phyloP scores from a whole-genome alignment of 2,797 vertebrate genomes.

The Gymnopithys bicolor region DNA sequence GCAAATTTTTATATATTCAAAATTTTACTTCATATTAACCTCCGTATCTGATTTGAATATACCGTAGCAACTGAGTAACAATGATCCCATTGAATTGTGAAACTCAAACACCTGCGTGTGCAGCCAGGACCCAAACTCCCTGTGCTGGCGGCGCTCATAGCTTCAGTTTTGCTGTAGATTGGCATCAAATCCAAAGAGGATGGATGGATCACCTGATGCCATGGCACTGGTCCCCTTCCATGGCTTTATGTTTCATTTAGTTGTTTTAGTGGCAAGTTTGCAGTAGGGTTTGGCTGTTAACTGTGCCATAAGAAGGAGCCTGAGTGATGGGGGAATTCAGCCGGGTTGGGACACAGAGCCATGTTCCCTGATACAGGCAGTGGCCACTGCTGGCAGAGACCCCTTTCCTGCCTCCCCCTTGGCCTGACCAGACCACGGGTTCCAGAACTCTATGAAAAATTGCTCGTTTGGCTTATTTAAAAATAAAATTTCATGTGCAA shows the following conservation, averaged over 20 bases:
- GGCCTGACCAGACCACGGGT: neutral
- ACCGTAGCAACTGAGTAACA: neutral
- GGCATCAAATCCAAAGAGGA: neutral
- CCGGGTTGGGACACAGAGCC: neutral
- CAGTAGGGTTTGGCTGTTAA: neutral
- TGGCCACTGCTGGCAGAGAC: fast-evolving
- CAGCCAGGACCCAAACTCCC: neutral
- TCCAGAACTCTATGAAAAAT: neutral
- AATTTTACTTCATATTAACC: neutral
- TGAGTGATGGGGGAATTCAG: neutral
- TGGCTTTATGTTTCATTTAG: neutral
- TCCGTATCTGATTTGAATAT: neutral
- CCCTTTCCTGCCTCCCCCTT: neutral
- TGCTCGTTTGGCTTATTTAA: neutral
- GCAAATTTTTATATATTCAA: neutral
- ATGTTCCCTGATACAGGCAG: neutral
- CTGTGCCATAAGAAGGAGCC: neutral
- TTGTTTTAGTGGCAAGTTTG: neutral
- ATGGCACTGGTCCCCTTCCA: neutral
- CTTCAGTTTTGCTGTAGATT: neutral
- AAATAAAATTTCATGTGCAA: neutral
- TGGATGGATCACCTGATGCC: neutral
- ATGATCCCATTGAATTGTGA: neutral
- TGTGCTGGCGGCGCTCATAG: neutral
- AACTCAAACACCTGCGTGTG: neutral